These are phyloP conservation scores for Formica exsecta DNA, from an alignment of 1,140 invertebrate genomes.

Conservation along the genomic window DNA sequence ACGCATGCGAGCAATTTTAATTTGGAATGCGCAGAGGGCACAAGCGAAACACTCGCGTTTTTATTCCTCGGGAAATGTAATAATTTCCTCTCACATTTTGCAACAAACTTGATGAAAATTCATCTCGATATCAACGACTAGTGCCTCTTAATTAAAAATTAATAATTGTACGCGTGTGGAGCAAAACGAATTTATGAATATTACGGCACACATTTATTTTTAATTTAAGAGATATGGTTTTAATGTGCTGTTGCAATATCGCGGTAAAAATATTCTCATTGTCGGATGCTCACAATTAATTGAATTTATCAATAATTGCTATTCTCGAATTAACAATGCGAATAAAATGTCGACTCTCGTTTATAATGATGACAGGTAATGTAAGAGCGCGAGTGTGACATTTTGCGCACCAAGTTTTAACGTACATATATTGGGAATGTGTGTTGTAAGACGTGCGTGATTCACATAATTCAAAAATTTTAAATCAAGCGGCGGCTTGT, in stretches of 20 bases:
- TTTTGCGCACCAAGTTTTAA: constrained; percentile 12
- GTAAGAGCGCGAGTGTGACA: not conserved
- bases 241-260: constrained; percentile 20
- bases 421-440: not conserved
- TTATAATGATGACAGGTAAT: constrained; percentile 9
- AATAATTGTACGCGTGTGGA: constrained; percentile 25
- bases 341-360: constrained; percentile 21
- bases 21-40: not conserved
- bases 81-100: constrained; percentile 19
- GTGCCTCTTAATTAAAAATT: constrained; percentile 37
- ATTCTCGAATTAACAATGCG: constrained; percentile 14
- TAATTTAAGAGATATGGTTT: constrained; percentile 26
- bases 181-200: constrained; percentile 33
- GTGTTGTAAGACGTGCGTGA: not conserved
- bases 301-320: constrained; percentile 46
- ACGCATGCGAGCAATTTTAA: not conserved
- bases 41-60: not conserved
- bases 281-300: constrained; percentile 22
- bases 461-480: not conserved
- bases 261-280: constrained; percentile 28
- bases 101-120: constrained; percentile 10
- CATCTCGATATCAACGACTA: constrained; percentile 24
- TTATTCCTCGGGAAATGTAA: not conserved
- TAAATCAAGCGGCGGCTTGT: not conserved
- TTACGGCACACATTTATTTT: constrained; percentile 25